These are phyloP conservation scores for Gerris buenoi DNA, from an alignment of 1,140 invertebrate genomes.

Conservation along the genomic window DNA sequence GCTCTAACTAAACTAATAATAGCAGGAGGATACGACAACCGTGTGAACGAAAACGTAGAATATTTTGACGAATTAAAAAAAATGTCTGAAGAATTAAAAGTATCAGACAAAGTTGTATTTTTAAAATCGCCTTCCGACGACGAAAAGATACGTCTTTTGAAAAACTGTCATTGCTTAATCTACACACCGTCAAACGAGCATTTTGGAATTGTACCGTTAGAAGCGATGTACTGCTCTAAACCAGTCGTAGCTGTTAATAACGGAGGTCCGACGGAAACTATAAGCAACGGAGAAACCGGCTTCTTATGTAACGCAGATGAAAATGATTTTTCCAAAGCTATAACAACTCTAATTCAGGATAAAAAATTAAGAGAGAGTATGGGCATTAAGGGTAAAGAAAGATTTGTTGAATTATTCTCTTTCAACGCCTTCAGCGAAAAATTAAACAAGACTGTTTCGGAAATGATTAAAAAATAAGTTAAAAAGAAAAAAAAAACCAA, in stretches of 20 bases:
- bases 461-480: background rate
- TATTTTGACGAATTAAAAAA: slow-evolving; percentile 64
- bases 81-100: slow-evolving; percentile 42
- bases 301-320: slow-evolving; percentile 59
- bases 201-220: slow-evolving; percentile 98
- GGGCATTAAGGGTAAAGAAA: slow-evolving; percentile 49
- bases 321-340: slow-evolving; percentile 59
- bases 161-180: slow-evolving; percentile 57
- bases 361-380: slow-evolving; percentile 38
- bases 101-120: slow-evolving; percentile 67
- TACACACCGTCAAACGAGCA: slow-evolving; percentile 97
- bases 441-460: slow-evolving; percentile 32
- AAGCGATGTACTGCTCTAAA: slow-evolving; percentile 88
- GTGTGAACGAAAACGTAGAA: slow-evolving; percentile 76
- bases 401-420: slow-evolving; percentile 63
- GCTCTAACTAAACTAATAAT: slow-evolving; percentile 68
- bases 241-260: slow-evolving; percentile 90
- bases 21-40: slow-evolving; percentile 89
- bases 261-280: slow-evolving; percentile 89
- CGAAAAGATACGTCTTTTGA: slow-evolving; percentile 65
- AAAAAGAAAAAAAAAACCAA: no score
- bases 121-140: slow-evolving; percentile 73
- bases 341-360: slow-evolving; percentile 38
- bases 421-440: slow-evolving; percentile 57
- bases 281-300: slow-evolving; percentile 76